Base-by-base conservation (phyloP, 1,140 invertebrate genomes). In the Drosophila virilis region DNA sequence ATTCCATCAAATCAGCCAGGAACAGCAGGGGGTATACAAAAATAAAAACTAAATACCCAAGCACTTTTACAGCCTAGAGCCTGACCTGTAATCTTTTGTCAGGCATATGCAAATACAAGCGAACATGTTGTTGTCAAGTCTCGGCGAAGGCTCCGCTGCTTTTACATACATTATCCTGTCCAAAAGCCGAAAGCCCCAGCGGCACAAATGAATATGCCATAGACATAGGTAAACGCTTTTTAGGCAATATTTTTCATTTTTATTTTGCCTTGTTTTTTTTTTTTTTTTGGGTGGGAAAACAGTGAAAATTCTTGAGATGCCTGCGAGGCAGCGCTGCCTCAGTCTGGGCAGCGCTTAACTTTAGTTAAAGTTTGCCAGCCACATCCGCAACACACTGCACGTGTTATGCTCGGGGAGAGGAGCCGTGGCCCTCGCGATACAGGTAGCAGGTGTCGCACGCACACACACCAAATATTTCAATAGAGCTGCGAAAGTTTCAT, bases 401-500 rank as follows among this genome's bases (percentile, higher is more conserved):
- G 64, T 73, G 70, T 73, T 73, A 60, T 54, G 70, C 51, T 66
- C 69, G 33, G 45, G 28, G 28, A n/a, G n/a, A n/a, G n/a, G n/a
- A n/a, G n/a, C n/a, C n/a, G n/a, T n/a, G n/a, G n/a, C n/a, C n/a
- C n/a, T n/a, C n/a, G n/a, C 12, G 12, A 43, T 32, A 37, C 15
- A 58, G 57, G 40, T 38, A 77, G 62, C 82, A 88, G 83, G 82
- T 85, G 82, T 81, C 57, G 74, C 74, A 64, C n/a, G n/a, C 17
- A 55, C 17, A 55, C 57, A 59, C 42, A 35, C 75, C 75, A 50
- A 68, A 76, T 82, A 79, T 79, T 86, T 88, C 83, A 86, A 86
- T 86, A 79, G 83, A 65, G 58, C 68, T 64, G 54, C 68, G 68
- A 83, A 88, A 88, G 68, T 86, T 86, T 86, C 82, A 86, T 82